A percentile compares a stretch with the other conserved stretches of the same genome.
Conservation (phyloP, 2,797 vertebrate genomes). For the Labroides dimidiatus region DNA sequence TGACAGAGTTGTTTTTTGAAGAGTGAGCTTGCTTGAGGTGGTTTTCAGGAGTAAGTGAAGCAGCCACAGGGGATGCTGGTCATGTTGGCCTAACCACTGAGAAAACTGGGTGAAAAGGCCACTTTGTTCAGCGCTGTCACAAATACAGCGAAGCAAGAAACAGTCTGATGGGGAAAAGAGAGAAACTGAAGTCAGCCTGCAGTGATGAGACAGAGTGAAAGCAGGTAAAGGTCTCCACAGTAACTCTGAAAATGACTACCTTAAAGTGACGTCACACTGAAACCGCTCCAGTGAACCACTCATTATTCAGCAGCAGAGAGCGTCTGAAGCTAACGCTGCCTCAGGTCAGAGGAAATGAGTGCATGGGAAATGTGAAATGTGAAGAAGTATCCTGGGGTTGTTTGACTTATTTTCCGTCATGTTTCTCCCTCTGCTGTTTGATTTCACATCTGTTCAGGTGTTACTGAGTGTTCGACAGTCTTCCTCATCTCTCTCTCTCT, state of each 20-base stretch:
- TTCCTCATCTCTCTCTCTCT: slow-evolving; percentile 20
- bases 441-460: slow-evolving; percentile 1
- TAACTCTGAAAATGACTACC: slow-evolving; percentile 19
- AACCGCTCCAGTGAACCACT: slow-evolving; percentile 63
- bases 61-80: too few species aligned
- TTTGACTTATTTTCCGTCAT: slow-evolving; percentile 33
- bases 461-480: slow-evolving; percentile 34
- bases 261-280: slow-evolving; percentile 60
- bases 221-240: slow-evolving; percentile 34
- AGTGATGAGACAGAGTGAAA: slow-evolving; percentile 35
- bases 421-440: background rate
- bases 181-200: background rate
- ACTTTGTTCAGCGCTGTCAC: too few species aligned
- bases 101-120: too few species aligned
- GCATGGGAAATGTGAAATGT: slow-evolving; percentile 63
- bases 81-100: too few species aligned
- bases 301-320: slow-evolving; percentile 56
- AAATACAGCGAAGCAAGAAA: too few species aligned
- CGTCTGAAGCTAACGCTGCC: slow-evolving; percentile 47
- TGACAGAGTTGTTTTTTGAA: too few species aligned
- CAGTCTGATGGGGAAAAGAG: too few species aligned
- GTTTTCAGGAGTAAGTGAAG: too few species aligned
- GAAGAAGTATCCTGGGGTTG: slow-evolving; percentile 19
- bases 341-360: slow-evolving; percentile 41
- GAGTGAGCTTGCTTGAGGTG: too few species aligned